Evolutionary conservation across 2,113 vertebrate species (phyloP).

Genomic region (Piaya cayana): DNA sequence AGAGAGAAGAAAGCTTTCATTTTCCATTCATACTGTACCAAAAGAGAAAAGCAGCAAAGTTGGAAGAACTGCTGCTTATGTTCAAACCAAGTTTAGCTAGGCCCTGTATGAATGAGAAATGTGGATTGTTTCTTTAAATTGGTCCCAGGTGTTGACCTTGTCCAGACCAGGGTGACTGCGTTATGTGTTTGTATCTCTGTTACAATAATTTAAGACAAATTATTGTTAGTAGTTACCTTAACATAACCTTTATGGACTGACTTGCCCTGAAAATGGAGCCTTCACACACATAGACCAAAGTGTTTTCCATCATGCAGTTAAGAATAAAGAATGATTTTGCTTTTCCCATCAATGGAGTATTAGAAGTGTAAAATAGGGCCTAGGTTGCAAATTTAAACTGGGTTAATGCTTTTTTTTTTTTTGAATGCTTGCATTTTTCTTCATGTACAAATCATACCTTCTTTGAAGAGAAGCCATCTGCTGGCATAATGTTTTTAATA

Average conservation of each 20-base stretch:
- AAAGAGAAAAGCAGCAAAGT: background rate
- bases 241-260: background rate
- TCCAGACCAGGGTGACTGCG: background rate
- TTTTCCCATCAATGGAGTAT: background rate
- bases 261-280: background rate
- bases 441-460: background rate
- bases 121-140: background rate
- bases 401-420: background rate
- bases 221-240: constrained; percentile 21
- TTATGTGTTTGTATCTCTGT: background rate
- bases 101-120: background rate
- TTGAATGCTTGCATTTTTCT: background rate
- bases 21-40: background rate
- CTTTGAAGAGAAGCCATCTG: constrained; percentile 38
- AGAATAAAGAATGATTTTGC: constrained; percentile 17
- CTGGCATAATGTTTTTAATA: constrained; percentile 29
- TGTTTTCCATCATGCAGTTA: background rate
- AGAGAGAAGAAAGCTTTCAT: background rate
- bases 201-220: background rate
- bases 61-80: background rate
- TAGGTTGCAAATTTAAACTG: background rate
- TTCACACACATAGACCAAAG: background rate
- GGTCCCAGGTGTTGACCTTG: background rate
- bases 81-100: background rate
- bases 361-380: background rate